A percentile compares a stretch with the other conserved stretches of the same genome.
Evolutionary conservation across 2,888 invertebrate genomes (phyloP).

Genomic region (Villa cingulata): DNA sequence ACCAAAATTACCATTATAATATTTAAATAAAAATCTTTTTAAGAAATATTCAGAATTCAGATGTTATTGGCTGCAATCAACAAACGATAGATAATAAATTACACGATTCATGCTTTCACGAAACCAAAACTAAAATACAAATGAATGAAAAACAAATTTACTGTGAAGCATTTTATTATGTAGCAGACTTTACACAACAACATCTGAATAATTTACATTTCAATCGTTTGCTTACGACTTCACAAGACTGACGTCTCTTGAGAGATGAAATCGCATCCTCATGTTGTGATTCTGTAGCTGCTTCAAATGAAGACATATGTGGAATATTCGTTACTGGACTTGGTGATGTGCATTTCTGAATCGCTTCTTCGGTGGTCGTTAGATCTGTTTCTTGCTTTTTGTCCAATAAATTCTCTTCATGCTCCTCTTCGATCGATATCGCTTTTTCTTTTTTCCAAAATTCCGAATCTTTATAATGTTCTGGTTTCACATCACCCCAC

Average conservation of each 20-base stretch:
- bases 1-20: background rate
- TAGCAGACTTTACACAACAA: background rate
- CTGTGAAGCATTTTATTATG: too few species aligned
- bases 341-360: background rate
- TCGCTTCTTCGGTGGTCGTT: background rate
- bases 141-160: too few species aligned
- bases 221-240: background rate
- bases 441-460: slow-evolving; percentile 33
- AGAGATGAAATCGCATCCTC: slow-evolving; percentile 24
- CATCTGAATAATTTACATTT: background rate
- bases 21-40: too few species aligned
- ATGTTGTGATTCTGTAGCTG: slow-evolving; percentile 30
- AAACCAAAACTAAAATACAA: too few species aligned
- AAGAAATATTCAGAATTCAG: too few species aligned
- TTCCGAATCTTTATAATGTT: slow-evolving; percentile 30
- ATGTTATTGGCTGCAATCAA: too few species aligned
- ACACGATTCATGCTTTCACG: too few species aligned
- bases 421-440: slow-evolving; percentile 31
- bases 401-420: background rate
- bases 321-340: slow-evolving; percentile 18
- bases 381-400: background rate
- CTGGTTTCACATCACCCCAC: slow-evolving; percentile 32
- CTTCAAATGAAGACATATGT: slow-evolving; percentile 32
- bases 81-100: too few species aligned
- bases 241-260: slow-evolving; percentile 4